phyloP scores from a whole-genome alignment of 2,888 invertebrate species.

The Oscheius sp. region DNA sequence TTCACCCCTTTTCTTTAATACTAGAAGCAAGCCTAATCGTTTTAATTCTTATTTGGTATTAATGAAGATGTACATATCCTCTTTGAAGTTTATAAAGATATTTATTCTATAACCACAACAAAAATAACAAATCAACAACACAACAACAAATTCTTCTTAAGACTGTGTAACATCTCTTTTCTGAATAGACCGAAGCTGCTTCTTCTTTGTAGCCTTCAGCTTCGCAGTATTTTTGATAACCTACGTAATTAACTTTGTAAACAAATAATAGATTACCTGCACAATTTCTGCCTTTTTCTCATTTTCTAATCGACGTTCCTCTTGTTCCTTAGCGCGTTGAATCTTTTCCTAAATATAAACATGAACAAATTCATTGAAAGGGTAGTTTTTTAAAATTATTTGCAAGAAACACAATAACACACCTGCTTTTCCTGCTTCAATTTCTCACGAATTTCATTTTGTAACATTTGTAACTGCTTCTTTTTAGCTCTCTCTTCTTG shows the following conservation, averaged over 20 bases:
- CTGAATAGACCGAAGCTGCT: slow-evolving; percentile 62
- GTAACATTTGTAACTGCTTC: slow-evolving; percentile 47
- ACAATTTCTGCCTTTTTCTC: slow-evolving; percentile 65
- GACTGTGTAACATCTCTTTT: slow-evolving; percentile 53
- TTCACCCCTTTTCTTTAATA: too few relatives aligned
- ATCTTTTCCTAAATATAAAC: slow-evolving; percentile 39
- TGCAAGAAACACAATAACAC: not conserved
- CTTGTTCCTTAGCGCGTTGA: slow-evolving; percentile 58
- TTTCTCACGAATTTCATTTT: slow-evolving; percentile 43
- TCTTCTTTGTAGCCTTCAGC: slow-evolving; percentile 65
- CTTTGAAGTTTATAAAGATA: too few relatives aligned
- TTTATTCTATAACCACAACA: not conserved
- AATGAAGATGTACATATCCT: too few relatives aligned
- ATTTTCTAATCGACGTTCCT: slow-evolving; percentile 62
- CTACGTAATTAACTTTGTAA: too few relatives aligned
- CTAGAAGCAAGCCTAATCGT: too few relatives aligned
- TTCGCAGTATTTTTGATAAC: slow-evolving; percentile 63
- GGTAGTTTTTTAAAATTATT: not conserved
- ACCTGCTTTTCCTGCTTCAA: slow-evolving; percentile 16
- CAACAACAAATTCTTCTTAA: not conserved
- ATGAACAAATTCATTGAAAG: not conserved
- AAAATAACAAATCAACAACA: not conserved
- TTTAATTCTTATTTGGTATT: too few relatives aligned
- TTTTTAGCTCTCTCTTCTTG: slow-evolving; percentile 56
- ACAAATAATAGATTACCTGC: slow-evolving; percentile 45